These are phyloP conservation scores for Athalia circularis DNA, from an alignment of 2,888 invertebrate genomes.

Conservation along the genomic window DNA sequence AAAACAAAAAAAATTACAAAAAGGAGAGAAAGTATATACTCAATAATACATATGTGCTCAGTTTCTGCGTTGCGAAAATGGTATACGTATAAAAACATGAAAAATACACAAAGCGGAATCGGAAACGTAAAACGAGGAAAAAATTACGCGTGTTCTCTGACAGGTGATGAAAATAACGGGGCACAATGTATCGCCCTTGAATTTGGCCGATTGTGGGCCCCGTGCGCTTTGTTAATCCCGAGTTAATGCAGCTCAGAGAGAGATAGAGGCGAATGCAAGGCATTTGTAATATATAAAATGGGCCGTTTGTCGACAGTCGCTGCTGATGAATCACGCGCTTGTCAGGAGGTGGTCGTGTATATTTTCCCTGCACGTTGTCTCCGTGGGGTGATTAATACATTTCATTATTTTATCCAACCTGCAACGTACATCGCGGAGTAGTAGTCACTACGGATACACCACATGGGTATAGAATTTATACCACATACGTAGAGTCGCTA, in stretches of 20 bases:
- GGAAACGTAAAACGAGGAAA: background rate
- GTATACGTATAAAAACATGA: too few species aligned
- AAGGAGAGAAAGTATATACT: too few species aligned
- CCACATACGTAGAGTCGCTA: background rate
- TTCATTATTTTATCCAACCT: conserved; percentile 41
- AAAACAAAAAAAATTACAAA: too few species aligned
- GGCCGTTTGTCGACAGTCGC: conserved; percentile 36
- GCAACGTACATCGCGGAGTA: background rate
- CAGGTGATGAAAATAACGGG: background rate
- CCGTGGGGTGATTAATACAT: conserved; percentile 42
- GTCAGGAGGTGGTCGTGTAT: conserved; percentile 43
- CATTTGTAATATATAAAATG: conserved; percentile 36
- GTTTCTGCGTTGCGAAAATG: too few species aligned
- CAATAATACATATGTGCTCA: too few species aligned
- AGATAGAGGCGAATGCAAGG: conserved; percentile 14
- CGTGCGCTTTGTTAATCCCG: conserved; percentile 7
- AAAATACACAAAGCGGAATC: background rate
- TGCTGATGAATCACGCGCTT: conserved; percentile 43
- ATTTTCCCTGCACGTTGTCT: conserved; percentile 41
- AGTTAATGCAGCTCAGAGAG: conserved; percentile 28
- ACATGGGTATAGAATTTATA: too few species aligned
- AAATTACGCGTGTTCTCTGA: background rate
- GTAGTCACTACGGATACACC: background rate
- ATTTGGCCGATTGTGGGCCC: background rate
- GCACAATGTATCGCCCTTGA: conserved; percentile 4